Conservation (phyloP, 2,113 vertebrate genomes). For the Pangasianodon gigas region DNA sequence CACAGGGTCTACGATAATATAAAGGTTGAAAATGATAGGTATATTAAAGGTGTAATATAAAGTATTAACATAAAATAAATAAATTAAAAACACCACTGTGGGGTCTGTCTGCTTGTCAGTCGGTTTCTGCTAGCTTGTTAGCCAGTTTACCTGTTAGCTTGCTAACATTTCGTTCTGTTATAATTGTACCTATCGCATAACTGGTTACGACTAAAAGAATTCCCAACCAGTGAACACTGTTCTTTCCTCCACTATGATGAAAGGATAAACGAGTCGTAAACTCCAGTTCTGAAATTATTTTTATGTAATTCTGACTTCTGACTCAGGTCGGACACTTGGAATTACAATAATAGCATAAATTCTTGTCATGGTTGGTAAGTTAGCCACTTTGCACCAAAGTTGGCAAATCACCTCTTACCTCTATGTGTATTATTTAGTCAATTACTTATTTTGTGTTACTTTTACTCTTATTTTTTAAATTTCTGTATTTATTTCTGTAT, state of each 20-base stretch:
- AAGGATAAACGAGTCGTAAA: background rate
- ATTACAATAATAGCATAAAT: too few relatives aligned
- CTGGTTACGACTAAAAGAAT: too few relatives aligned
- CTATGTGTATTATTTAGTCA: background rate
- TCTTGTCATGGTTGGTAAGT: too few relatives aligned
- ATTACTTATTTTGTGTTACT: background rate
- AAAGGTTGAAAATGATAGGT: conserved; percentile 60
- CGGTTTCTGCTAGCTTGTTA: background rate
- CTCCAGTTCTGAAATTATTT: too few relatives aligned
- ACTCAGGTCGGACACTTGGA: too few relatives aligned
- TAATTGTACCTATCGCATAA: background rate
- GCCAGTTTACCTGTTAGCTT: background rate
- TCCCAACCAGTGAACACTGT: background rate
- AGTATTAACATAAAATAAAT: conserved; percentile 86
- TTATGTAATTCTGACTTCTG: too few relatives aligned
- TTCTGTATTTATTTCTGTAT: background rate
- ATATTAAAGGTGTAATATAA: conserved; percentile 75
- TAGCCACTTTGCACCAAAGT: too few relatives aligned
- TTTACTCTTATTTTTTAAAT: background rate
- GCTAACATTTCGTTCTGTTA: background rate
- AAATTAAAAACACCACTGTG: conserved; percentile 11
- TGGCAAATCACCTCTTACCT: too few relatives aligned
- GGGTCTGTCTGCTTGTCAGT: background rate
- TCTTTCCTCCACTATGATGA: background rate
- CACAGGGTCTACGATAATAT: conserved; percentile 80